phyloP scores from a whole-genome alignment of 1,140 invertebrate species.

The Anoplolepis gracilipes region DNA sequence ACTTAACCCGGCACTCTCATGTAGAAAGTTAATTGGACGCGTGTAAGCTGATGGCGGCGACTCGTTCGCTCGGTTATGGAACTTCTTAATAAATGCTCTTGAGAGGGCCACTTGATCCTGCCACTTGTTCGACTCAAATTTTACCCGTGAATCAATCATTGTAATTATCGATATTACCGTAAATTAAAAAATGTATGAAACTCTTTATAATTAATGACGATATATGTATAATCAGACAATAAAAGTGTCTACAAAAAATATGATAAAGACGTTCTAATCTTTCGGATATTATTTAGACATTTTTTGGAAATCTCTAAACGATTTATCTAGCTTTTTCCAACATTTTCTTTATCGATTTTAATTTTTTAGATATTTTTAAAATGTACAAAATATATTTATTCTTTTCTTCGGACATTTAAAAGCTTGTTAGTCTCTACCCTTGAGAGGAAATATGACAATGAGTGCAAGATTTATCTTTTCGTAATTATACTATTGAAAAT shows the following conservation, averaged over 20 bases:
- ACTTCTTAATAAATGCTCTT: not conserved
- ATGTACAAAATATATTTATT: not conserved
- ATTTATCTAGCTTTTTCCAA: not conserved
- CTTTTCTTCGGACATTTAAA: not conserved
- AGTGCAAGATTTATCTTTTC: not conserved
- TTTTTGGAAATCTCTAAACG: not conserved
- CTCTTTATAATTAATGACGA: not conserved
- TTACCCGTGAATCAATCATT: not conserved
- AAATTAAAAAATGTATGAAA: not conserved
- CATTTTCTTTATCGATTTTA: not conserved
- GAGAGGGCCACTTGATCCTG: not conserved
- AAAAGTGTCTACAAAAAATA: not conserved
- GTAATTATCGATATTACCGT: not conserved
- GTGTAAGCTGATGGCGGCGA: slow-evolving; percentile 32
- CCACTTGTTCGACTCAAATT: not conserved
- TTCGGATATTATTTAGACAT: not conserved
- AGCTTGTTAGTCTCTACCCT: not conserved
- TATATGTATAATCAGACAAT: not conserved
- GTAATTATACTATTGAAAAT: not conserved
- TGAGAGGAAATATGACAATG: not conserved
- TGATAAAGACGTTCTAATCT: not conserved
- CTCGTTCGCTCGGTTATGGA: not conserved
- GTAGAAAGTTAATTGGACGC: slow-evolving; percentile 74
- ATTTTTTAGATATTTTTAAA: not conserved
- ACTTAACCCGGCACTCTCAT: slow-evolving; percentile 48